Percentiles rank a stretch among this genome's conserved stretches.
phyloP scores from a whole-genome alignment of 1,140 invertebrate genomes.

The Chrysoperla carnea region DNA sequence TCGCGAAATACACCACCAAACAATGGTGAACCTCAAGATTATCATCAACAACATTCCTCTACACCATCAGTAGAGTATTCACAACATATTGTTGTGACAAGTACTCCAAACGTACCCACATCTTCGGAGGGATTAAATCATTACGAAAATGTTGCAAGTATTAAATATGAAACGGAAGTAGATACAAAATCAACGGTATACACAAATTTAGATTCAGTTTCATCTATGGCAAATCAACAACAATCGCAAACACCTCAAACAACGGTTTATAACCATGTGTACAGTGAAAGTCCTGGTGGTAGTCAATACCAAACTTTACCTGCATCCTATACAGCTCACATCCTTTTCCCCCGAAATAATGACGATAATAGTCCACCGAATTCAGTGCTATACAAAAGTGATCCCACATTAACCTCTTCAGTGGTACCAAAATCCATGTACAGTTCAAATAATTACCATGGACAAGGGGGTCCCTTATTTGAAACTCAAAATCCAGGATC shows the following conservation, averaged over 20 bases:
- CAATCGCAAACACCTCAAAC: neutral
- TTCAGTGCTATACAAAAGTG: constrained; percentile 28
- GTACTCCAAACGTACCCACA: no score
- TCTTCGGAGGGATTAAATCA: constrained; percentile 25
- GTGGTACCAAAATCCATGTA: constrained; percentile 22
- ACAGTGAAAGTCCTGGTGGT: no score
- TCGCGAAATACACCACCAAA: no score
- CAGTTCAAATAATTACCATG: neutral
- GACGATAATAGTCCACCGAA: constrained; percentile 25
- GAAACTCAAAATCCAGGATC: constrained; percentile 30
- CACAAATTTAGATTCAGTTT: constrained; percentile 26
- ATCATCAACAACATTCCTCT: no score
- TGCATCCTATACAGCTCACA: constrained; percentile 25
- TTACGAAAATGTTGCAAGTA: constrained; percentile 16
- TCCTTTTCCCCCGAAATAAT: constrained; percentile 12
- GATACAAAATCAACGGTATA: constrained; percentile 19
- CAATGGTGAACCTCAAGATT: no score
- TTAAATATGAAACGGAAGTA: constrained; percentile 15
- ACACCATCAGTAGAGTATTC: no score
- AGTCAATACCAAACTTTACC: constrained; percentile 16
- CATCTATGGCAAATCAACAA: constrained; percentile 14
- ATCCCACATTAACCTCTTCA: constrained; percentile 34
- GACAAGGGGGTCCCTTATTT: constrained; percentile 14
- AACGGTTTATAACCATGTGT: no score
- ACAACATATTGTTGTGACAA: no score